phyloP scores from a whole-genome alignment of 2,797 vertebrate genomes.

The Halcyon badia region DNA sequence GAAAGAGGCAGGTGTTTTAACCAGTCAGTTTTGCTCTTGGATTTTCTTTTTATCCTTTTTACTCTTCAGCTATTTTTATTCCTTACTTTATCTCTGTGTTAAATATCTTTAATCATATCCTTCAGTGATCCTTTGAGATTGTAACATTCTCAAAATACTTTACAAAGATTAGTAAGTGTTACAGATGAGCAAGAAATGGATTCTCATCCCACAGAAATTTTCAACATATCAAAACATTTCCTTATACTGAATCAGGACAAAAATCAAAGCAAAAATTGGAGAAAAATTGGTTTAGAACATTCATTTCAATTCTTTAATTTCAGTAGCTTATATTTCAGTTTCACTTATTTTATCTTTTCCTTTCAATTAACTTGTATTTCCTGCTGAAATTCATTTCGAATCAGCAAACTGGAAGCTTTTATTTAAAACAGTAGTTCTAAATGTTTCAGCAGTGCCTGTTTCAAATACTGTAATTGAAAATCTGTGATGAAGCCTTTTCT shows the following conservation, averaged over 20 bases:
- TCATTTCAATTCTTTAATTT: background rate
- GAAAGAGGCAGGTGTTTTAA: background rate
- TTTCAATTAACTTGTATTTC: background rate
- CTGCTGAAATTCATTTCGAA: background rate
- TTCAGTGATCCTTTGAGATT: background rate
- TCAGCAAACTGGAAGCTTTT: background rate
- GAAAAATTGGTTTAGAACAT: background rate
- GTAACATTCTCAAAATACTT: slow-evolving; percentile 35
- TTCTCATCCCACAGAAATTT: slow-evolving; percentile 53
- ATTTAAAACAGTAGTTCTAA: background rate
- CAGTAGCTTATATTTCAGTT: background rate
- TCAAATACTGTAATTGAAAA: background rate
- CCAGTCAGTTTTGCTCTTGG: background rate
- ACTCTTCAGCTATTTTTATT: slow-evolving; percentile 28
- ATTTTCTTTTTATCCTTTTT: background rate
- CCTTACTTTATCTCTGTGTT: background rate
- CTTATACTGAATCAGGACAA: background rate
- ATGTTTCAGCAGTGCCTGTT: background rate
- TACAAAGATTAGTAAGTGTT: slow-evolving; percentile 10
- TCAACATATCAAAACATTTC: slow-evolving; percentile 46
- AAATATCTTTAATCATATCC: slow-evolving; percentile 30
- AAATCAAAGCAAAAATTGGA: slow-evolving; percentile 13
- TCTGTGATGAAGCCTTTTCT: background rate
- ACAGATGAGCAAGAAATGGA: slow-evolving; percentile 28
- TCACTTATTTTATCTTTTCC: background rate